A percentile compares a stretch with the other conserved stretches of the same genome.
Evolutionary conservation across 92 coral and sea anemone species (phyloP).

Genomic region (Umimayanthus chanpuru): DNA sequence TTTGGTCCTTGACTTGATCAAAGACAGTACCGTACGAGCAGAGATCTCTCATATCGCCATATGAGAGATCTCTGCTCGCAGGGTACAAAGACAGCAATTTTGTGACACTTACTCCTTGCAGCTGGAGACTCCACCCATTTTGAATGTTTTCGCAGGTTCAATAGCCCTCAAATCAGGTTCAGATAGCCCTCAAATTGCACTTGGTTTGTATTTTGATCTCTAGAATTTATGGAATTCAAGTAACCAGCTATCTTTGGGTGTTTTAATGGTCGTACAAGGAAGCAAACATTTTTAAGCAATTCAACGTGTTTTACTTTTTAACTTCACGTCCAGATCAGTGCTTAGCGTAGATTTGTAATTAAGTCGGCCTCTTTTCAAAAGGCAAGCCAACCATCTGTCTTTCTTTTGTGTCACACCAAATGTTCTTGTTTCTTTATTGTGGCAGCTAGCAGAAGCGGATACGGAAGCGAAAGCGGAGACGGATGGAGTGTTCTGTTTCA

Average conservation of each 20-base stretch:
- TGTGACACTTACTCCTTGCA: not conserved
- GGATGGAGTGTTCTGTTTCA: too few species aligned
- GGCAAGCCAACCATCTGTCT: not conserved
- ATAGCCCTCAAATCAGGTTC: not conserved
- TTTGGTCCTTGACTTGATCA: not conserved
- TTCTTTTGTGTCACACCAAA: not conserved
- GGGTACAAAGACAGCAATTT: too few species aligned
- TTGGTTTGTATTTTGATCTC: not conserved
- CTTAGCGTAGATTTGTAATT: slow-evolving; percentile 1
- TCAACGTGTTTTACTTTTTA: not conserved
- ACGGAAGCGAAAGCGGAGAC: too few species aligned
- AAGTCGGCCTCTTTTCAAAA: not conserved
- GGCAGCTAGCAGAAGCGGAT: not conserved
- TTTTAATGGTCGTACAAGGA: not conserved
- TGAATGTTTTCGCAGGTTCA: not conserved
- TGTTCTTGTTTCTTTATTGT: not conserved
- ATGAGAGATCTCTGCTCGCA: too few species aligned
- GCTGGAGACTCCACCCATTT: not conserved
- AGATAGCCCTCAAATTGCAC: not conserved
- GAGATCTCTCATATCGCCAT: too few species aligned
- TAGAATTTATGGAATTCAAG: not conserved
- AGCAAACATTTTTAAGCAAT: not conserved
- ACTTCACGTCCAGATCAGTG: not conserved
- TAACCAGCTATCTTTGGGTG: not conserved
- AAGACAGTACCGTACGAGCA: too few species aligned